Conservation (phyloP, 2,888 invertebrate genomes). For the Lypha dubia region DNA sequence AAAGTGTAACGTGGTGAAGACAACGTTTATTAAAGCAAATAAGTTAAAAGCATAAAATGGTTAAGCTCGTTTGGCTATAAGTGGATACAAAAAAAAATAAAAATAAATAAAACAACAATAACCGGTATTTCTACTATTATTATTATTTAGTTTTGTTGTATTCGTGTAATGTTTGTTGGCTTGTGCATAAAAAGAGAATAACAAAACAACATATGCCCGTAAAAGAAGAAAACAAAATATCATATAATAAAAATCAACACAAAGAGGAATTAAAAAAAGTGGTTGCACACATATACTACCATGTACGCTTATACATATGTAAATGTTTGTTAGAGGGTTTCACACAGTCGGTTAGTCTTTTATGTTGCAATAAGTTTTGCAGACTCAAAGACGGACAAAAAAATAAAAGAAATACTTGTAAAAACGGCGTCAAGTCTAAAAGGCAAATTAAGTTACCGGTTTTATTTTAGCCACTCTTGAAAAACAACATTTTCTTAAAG, state of each 20-base stretch:
- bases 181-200: slow-evolving; percentile 32
- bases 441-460: slow-evolving; percentile 71
- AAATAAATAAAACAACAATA: too few relatives aligned
- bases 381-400: slow-evolving; percentile 28
- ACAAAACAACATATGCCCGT: slow-evolving; percentile 29
- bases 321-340: slow-evolving; percentile 1
- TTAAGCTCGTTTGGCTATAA: slow-evolving; percentile 28
- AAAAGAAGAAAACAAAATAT: slow-evolving; percentile 33
- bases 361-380: slow-evolving; percentile 58
- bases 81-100: slow-evolving; percentile 8
- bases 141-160: slow-evolving; percentile 7
- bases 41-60: slow-evolving; percentile 10
- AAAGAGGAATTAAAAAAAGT: slow-evolving; percentile 50
- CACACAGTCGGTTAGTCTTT: slow-evolving; percentile 7
- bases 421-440: slow-evolving; percentile 55
- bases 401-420: slow-evolving; percentile 20
- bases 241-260: slow-evolving; percentile 53
- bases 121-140: slow-evolving; percentile 55
- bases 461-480: slow-evolving; percentile 61
- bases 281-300: slow-evolving; percentile 29
- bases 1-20: background rate
- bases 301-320: background rate
- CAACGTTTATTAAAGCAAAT: background rate
- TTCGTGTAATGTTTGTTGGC: slow-evolving; percentile 5
- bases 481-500: slow-evolving; percentile 50